A percentile compares a stretch with the other conserved stretches of the same genome.
phyloP scores from a whole-genome alignment of 2,113 vertebrate genomes.

The Proterorhinus semilunaris region DNA sequence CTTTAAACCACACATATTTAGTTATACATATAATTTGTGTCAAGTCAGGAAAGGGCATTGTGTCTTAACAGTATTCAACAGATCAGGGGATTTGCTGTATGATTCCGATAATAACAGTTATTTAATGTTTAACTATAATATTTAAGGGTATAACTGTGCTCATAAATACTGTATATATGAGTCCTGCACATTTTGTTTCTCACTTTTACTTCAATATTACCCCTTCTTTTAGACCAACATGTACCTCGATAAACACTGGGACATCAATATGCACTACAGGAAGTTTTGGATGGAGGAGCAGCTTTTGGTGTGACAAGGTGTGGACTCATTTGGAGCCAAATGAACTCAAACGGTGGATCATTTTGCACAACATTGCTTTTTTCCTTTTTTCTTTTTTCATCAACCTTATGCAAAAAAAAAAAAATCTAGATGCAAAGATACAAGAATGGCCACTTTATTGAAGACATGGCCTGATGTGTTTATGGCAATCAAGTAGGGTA shows the following conservation, averaged over 20 bases:
- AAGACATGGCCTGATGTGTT: slow-evolving; percentile 52
- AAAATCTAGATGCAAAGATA: slow-evolving; percentile 67
- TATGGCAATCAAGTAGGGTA: slow-evolving; percentile 77
- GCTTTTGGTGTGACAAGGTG: slow-evolving; percentile 42
- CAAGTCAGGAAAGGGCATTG: no score
- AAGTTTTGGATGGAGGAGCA: slow-evolving; percentile 43
- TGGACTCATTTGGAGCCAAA: background rate
- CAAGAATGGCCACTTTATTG: slow-evolving; percentile 40
- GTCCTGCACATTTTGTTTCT: background rate
- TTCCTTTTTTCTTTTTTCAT: slow-evolving; percentile 65
- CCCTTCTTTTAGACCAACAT: slow-evolving; percentile 1
- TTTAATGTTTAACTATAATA: no score
- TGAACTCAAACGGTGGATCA: slow-evolving; percentile 71
- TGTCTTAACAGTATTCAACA: no score
- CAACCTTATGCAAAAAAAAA: slow-evolving; percentile 75
- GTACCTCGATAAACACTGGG: slow-evolving; percentile 20
- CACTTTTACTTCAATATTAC: background rate
- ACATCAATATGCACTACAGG: slow-evolving; percentile 77
- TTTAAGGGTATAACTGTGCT: no score
- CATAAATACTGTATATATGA: no score
- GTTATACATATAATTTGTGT: no score
- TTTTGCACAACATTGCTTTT: slow-evolving; percentile 77
- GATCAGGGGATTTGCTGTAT: no score
- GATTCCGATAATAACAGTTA: no score
- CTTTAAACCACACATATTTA: background rate